Evolutionary conservation across 1,140 invertebrate species (phyloP).

Genomic region (Heliconius eleuchia): DNA sequence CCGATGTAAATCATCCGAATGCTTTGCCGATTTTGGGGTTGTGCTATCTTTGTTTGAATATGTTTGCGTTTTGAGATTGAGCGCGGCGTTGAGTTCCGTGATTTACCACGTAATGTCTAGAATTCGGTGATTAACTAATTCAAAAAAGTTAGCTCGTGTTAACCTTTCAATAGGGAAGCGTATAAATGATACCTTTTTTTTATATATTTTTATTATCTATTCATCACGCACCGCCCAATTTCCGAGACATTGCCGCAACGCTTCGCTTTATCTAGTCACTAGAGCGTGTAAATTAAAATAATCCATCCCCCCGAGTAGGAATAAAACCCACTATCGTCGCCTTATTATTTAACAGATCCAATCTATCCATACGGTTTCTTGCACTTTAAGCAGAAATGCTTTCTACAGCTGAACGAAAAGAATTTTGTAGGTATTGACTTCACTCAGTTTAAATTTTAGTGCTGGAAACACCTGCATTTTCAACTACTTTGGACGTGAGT

Average conservation of each 20-base stretch:
- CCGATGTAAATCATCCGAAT: slow-evolving; percentile 65
- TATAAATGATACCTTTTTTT: too few species aligned
- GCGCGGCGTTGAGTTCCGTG: neutral
- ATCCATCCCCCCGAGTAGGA: too few species aligned
- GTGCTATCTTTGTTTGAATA: neutral
- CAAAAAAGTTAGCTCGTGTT: neutral
- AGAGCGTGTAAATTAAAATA: too few species aligned
- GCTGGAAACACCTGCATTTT: slow-evolving; percentile 33
- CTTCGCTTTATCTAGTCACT: too few species aligned
- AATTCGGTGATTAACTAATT: neutral
- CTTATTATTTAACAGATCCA: slow-evolving; percentile 28
- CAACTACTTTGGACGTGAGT: slow-evolving; percentile 24
- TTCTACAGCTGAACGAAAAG: slow-evolving; percentile 49
- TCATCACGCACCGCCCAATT: too few species aligned
- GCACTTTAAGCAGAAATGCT: slow-evolving; percentile 54
- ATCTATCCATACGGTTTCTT: slow-evolving; percentile 36
- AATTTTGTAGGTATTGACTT: slow-evolving; percentile 55
- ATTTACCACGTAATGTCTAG: neutral
- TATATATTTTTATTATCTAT: too few species aligned
- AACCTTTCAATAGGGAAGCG: too few species aligned
- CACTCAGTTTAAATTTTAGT: slow-evolving; percentile 43
- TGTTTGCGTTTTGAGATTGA: neutral
- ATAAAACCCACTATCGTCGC: too few species aligned
- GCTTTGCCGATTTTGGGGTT: slow-evolving; percentile 42
- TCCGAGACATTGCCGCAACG: too few species aligned